These are phyloP conservation scores for Balaenoptera acutorostrata DNA, from an alignment of 2,113 vertebrate genomes.

Conservation along the genomic window DNA sequence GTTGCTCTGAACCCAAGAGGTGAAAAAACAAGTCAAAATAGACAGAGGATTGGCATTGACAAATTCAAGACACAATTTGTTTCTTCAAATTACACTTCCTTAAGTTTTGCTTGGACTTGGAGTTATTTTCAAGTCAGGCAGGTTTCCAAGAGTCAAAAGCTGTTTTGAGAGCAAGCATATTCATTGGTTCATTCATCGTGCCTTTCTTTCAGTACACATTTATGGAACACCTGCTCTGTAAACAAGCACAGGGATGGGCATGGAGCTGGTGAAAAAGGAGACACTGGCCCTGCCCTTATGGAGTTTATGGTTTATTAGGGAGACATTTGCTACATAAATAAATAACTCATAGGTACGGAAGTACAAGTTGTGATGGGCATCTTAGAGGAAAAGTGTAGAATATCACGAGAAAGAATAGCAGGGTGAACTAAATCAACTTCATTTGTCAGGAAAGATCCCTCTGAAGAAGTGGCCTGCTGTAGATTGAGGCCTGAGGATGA, in stretches of 20 bases:
- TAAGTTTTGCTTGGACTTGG: conserved; percentile 21
- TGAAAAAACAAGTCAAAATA: conserved; percentile 25
- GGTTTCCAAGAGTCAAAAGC: background rate
- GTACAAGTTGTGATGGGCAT: background rate
- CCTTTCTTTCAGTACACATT: background rate
- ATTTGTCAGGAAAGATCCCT: background rate
- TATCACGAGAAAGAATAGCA: background rate
- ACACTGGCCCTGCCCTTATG: background rate
- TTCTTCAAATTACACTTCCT: conserved; percentile 44
- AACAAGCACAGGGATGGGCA: background rate
- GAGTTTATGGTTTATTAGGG: background rate
- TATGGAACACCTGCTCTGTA: background rate
- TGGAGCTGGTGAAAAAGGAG: background rate
- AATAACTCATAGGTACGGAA: background rate
- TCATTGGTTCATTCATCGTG: background rate
- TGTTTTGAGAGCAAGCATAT: background rate
- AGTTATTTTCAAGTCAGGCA: conserved; percentile 23
- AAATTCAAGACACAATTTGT: background rate
- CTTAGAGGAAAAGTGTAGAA: background rate
- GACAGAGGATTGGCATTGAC: background rate
- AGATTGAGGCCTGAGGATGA: background rate
- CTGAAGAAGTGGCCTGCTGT: background rate
- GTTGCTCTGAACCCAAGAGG: background rate
- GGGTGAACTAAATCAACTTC: background rate
- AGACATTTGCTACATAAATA: background rate